Conservation (phyloP, 1,140 invertebrate species). For the Papilio machaon region DNA sequence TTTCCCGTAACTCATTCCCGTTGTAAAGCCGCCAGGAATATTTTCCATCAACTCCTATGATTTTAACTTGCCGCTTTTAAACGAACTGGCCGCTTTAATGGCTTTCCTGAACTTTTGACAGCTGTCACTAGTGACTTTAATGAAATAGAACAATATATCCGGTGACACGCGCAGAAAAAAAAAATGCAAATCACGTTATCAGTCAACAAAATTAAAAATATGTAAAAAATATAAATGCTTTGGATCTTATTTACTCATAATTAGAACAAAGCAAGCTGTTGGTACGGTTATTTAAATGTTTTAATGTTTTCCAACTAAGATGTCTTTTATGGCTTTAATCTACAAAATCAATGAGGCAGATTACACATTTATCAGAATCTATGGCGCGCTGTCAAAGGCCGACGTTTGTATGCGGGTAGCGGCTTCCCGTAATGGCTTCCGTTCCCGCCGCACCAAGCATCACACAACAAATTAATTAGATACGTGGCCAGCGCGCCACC, state of each 20-base stretch:
- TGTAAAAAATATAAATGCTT: not conserved
- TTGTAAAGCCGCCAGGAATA: conserved; percentile 5
- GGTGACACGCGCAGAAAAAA: not conserved
- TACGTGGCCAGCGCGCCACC: not conserved
- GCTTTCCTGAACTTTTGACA: conserved; percentile 33
- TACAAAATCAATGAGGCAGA: not conserved
- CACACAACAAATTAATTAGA: conserved; percentile 9
- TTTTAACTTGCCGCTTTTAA: not conserved
- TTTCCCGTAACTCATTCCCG: conserved; percentile 28
- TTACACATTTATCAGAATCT: conserved; percentile 8
- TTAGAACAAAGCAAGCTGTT: not conserved
- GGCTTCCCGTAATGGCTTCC: conserved; percentile 23
- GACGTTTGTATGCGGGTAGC: conserved; percentile 18
- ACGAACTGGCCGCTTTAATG: conserved; percentile 1
- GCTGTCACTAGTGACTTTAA: conserved; percentile 16
- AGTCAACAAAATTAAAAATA: not conserved
- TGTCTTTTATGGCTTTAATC: conserved; percentile 1
- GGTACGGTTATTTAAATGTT: not conserved
- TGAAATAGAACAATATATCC: not conserved
- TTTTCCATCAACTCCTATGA: not conserved
- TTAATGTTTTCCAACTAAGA: not conserved
- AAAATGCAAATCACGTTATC: not conserved
- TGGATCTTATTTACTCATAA: not conserved
- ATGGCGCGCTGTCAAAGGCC: conserved; percentile 30
- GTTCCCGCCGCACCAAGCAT: not conserved